phyloP scores from a whole-genome alignment of 2,797 vertebrate genomes.

The Gobionotothen gibberifrons region DNA sequence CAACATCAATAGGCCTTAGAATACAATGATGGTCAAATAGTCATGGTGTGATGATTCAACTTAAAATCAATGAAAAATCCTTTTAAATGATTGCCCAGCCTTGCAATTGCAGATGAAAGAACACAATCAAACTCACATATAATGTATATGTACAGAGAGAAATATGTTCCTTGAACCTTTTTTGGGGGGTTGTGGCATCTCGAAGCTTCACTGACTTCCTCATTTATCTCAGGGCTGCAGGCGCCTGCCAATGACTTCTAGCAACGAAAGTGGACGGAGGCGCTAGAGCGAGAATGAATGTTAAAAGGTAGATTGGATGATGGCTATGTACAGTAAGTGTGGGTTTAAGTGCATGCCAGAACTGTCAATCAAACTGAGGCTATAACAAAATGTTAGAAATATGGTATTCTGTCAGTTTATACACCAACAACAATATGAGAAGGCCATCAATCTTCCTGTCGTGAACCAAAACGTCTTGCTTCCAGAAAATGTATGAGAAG shows the following conservation, averaged over 20 bases:
- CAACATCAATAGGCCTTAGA: neutral
- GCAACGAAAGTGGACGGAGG: slow-evolving; percentile 18
- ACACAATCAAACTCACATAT: neutral
- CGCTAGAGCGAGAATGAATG: slow-evolving; percentile 21
- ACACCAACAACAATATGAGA: neutral
- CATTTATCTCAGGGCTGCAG: slow-evolving; percentile 53
- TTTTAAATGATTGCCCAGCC: neutral
- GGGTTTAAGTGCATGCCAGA: slow-evolving; percentile 21
- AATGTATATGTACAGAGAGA: neutral
- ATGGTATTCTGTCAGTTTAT: slow-evolving; percentile 21
- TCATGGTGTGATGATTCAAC: neutral
- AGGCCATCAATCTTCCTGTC: slow-evolving; percentile 16
- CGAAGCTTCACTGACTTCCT: slow-evolving; percentile 7
- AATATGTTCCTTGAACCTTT: slow-evolving; percentile 1
- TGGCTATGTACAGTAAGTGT: slow-evolving; percentile 7
- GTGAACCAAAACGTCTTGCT: neutral
- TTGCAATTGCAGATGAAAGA: neutral
- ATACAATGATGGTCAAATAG: neutral
- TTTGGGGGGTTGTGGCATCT: neutral
- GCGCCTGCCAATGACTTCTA: slow-evolving; percentile 18
- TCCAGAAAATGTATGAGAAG: neutral
- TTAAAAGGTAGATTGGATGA: slow-evolving; percentile 33
- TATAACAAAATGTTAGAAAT: slow-evolving; percentile 27
- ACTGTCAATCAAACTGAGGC: slow-evolving; percentile 22
- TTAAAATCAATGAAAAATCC: neutral